Evolutionary conservation across 2,888 invertebrate species (phyloP).

Genomic region (Lithophane leautieri): DNA sequence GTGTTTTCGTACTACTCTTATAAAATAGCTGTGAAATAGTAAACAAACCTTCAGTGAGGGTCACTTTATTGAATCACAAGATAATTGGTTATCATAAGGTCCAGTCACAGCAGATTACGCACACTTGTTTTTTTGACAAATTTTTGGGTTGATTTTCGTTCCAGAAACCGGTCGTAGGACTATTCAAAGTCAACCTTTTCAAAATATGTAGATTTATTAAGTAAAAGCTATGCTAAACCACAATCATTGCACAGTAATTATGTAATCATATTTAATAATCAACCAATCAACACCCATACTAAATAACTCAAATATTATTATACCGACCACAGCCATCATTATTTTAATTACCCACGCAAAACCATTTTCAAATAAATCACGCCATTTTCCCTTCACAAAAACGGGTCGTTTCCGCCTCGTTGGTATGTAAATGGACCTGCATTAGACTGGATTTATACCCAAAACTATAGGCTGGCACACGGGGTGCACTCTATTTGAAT

Average conservation of each 20-base stretch:
- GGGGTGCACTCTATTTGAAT: conserved; percentile 17
- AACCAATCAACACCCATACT: neutral
- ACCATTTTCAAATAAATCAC: conserved; percentile 38
- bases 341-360: conserved; percentile 29
- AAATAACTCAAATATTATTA: neutral
- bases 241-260: neutral
- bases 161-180: too few relatives aligned
- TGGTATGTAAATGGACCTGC: conserved; percentile 47
- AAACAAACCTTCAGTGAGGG: too few relatives aligned
- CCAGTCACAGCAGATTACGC: too few relatives aligned
- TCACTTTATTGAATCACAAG: too few relatives aligned
- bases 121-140: too few relatives aligned
- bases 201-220: neutral
- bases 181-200: neutral
- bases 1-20: neutral
- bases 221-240: neutral
- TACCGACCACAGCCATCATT: neutral
- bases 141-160: too few relatives aligned
- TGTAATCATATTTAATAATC: neutral
- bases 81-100: too few relatives aligned
- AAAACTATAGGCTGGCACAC: conserved; percentile 37
- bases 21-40: neutral
- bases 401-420: conserved; percentile 44
- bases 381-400: conserved; percentile 37
- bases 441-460: conserved; percentile 47